Base-by-base conservation (phyloP, 2,797 vertebrate genomes). In the Psittacula derbiana region DNA sequence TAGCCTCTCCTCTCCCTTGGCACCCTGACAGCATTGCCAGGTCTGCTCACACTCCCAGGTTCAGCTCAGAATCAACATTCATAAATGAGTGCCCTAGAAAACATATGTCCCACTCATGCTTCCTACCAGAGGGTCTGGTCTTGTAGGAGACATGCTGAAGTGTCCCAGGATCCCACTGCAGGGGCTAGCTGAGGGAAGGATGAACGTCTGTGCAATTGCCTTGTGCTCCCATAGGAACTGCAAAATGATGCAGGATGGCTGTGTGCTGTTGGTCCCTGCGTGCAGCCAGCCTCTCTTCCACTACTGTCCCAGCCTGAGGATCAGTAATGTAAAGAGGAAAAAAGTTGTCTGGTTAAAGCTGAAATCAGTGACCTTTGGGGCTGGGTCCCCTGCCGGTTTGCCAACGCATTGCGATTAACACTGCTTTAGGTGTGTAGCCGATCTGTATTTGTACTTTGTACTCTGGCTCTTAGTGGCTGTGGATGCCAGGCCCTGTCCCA, bases 401-500 rank as follows among this genome's bases (percentile, higher is more conserved):
- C 31, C 3, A 0, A 2, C 16, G 19, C n/a, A 16, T 44, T 60
- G 36, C 4, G 0, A 4, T 40, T 58, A 27, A 31, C 3, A 2
- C 36, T 65, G 47, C 49, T 92, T 80, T 66, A 67, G 76, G 10
- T 41, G 23, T 55, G 69, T 47, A 66, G 41, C 50, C 16, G 7
- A 2, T 40, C 50, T 58, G 57, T 58, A 5, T 65, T 17, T 43
- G 75, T 36, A 28, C 4, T 1, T 17, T 43, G 75, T 36, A 28
- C 4, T 1, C 28, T 57, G 41, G n/a, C 30, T 65, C 31, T 41
- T 28, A 75, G 44, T 2, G 3, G 25, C 4, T 2, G 1, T 4
- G 46, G 52, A 33, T 82, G 64, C 72, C 52, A 33, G 61, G 61
- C 28, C 47, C 33, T 74, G 43, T 53, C 40, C 53, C 1, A 0